Base-by-base conservation (phyloP, 1,140 invertebrate genomes). In the Aphidius ervi region DNA sequence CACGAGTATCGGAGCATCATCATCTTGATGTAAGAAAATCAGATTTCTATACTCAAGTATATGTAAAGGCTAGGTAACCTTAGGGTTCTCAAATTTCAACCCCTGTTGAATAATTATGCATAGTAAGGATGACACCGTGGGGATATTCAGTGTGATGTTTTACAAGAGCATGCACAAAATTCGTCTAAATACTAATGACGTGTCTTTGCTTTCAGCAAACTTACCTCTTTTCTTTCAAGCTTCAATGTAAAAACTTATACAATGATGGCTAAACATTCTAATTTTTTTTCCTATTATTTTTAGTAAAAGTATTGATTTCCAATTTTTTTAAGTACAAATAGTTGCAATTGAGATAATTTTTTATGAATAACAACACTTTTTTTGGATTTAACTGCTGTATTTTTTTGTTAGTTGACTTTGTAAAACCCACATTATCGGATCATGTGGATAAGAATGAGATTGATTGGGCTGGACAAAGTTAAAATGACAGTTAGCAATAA, bases 141-240 rank as follows among this genome's bases (percentile, higher is more conserved):
- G 59, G 55, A 56, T 37, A 37, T 31, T 31, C 23, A 58, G 66
- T 58, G 57, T 49, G 63, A 64, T 67, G 68, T 70, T 70, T 70
- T 70, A 73, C 72, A 72, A 31, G 23, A 31, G 23, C 4, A 70
- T 69, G 71, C 72, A 76, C 76, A 74, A 78, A 78, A 78, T 76
- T 74, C 74, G 74, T 78, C 76, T 78, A 78, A 76, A 78, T 78
- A 78, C 76, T 76, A 78, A 78, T 76, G 74, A 76, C 74, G 73
- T 76, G 72, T 78, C 76, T 74, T 73, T 76, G 74, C 75, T 74
- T 74, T 74, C 68, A 74, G 69, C 69, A 43, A 62, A 65, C 16
- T 56, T 39, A 6, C 10, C 4, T n/a, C 39, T 40, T 53, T 4
- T 53, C 43, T 56, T 37, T 37, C 9, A 10, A 3, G 8, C 40